Conservation (phyloP, 2,888 invertebrate species). For the Rhagophthalmus giganteus region DNA sequence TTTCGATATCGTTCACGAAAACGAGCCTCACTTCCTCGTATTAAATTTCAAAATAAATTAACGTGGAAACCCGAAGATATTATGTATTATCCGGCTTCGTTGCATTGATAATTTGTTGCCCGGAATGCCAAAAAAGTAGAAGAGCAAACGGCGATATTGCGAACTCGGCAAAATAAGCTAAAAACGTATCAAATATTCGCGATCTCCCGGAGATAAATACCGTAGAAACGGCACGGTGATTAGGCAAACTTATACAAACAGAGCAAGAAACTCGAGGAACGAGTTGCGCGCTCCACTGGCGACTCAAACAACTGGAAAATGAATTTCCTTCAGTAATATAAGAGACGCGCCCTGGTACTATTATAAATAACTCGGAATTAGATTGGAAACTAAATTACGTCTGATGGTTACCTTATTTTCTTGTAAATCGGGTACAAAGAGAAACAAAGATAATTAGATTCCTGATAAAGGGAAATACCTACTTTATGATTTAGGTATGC, state of each 20-base stretch:
- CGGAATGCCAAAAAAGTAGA: conserved; percentile 1
- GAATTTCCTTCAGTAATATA: conserved; percentile 54
- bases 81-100: background rate
- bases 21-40: too few species aligned
- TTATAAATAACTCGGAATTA: conserved; percentile 38
- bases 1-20: too few species aligned
- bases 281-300: conserved; percentile 53
- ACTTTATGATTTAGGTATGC: too few species aligned
- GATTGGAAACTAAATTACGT: conserved; percentile 35
- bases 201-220: conserved; percentile 45
- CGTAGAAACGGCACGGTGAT: conserved; percentile 47
- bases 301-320: conserved; percentile 58
- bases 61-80: background rate
- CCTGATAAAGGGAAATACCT: conserved; percentile 1
- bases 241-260: conserved; percentile 51
- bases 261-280: conserved; percentile 46
- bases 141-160: conserved; percentile 9
- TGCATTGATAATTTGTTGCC: conserved; percentile 3
- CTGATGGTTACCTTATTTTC: conserved; percentile 35
- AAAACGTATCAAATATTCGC: conserved; percentile 28
- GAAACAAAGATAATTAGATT: conserved; percentile 26
- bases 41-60: background rate
- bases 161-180: conserved; percentile 17
- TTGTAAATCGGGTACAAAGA: conserved; percentile 19
- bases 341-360: conserved; percentile 21